A percentile compares a stretch with the other conserved stretches of the same genome.
These are phyloP conservation scores for Ecdyonurus torrentis DNA, from an alignment of 2,888 invertebrate species.

Conservation along the genomic window DNA sequence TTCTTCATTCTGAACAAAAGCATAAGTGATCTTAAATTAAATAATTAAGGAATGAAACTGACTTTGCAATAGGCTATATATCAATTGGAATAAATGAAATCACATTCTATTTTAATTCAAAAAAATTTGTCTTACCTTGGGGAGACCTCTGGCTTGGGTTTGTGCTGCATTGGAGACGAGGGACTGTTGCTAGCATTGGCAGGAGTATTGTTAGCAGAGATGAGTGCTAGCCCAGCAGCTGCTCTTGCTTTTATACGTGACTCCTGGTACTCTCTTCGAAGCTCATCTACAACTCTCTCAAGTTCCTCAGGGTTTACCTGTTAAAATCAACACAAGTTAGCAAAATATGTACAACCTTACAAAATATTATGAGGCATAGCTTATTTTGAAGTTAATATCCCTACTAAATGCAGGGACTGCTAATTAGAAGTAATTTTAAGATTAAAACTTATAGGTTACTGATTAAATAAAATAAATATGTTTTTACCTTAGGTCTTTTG, in stretches of 20 bases:
- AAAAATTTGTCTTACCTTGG: background rate
- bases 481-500: conserved; percentile 57
- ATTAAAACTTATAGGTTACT: background rate
- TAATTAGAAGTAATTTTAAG: conserved; percentile 2
- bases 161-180: background rate
- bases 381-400: too few relatives aligned
- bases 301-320: conserved; percentile 52
- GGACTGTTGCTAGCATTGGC: background rate
- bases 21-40: background rate
- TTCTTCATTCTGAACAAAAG: conserved; percentile 2
- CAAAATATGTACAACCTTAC: conserved; percentile 6
- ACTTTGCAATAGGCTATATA: background rate
- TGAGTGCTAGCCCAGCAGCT: background rate
- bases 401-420: too few relatives aligned
- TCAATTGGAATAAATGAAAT: background rate
- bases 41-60: background rate
- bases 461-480: conserved; percentile 3
- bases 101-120: background rate
- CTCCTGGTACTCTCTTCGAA: conserved; percentile 52
- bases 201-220: conserved; percentile 18
- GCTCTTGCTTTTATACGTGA: conserved; percentile 36
- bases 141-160: background rate
- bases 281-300: conserved; percentile 55
- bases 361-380: background rate
- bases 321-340: conserved; percentile 14